phyloP scores from a whole-genome alignment of 2,113 vertebrate species.

The Morone chrysops region DNA sequence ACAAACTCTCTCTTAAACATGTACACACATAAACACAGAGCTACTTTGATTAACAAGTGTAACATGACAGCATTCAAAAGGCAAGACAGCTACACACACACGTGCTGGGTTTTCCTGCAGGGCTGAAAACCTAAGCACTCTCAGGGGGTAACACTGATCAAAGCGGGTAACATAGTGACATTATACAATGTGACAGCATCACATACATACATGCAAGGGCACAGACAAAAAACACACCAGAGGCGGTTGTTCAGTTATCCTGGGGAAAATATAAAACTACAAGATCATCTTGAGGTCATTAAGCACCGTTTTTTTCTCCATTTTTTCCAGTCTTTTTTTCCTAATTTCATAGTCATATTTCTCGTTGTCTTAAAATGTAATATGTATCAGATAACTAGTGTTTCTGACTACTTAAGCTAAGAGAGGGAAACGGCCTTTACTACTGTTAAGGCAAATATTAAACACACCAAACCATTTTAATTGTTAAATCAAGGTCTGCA shows the following conservation, averaged over 20 bases:
- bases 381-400: not conserved
- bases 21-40: not conserved
- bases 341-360: not conserved
- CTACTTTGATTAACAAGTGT: conserved; percentile 36
- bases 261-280: not conserved
- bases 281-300: conserved; percentile 44
- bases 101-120: conserved; percentile 25
- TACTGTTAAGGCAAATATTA: not conserved
- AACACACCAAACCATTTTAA: conserved; percentile 12
- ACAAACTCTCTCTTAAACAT: conserved; percentile 1
- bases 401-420: not conserved
- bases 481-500: not conserved
- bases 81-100: conserved; percentile 15
- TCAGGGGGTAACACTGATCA: conserved; percentile 57
- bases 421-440: not conserved
- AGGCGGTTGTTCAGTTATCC: conserved; percentile 31
- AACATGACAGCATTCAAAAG: conserved; percentile 36
- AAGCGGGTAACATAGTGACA: conserved; percentile 52
- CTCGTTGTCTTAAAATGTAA: not conserved
- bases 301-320: conserved; percentile 4
- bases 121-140: conserved; percentile 45
- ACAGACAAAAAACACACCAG: conserved; percentile 31
- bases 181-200: conserved; percentile 68
- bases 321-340: not conserved
- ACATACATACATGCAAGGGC: conserved; percentile 44